A percentile compares a stretch with the other conserved stretches of the same genome.
These are phyloP conservation scores for Pogonocichla stellata DNA, from an alignment of 2,113 vertebrate species.

Conservation along the genomic window DNA sequence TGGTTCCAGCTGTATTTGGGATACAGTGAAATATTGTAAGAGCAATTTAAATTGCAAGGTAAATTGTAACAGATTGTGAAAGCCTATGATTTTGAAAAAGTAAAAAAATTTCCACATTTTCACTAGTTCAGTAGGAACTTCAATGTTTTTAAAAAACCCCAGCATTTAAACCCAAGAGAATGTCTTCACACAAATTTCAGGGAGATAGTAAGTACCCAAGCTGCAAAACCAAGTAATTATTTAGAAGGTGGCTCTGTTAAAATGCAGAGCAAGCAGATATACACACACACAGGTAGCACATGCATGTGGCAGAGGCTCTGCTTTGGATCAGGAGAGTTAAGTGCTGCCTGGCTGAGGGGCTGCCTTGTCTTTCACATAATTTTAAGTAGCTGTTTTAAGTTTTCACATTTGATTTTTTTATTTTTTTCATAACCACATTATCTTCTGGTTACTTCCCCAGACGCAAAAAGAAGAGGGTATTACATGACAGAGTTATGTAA, in stretches of 20 bases:
- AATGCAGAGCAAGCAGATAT: not conserved
- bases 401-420: not conserved
- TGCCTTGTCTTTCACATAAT: not conserved
- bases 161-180: not conserved
- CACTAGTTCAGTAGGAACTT: not conserved
- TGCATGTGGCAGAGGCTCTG: not conserved
- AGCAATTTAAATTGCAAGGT: not conserved
- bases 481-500: not conserved
- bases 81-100: not conserved
- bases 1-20: not conserved
- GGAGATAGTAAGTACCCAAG: not conserved
- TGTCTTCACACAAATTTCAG: not conserved
- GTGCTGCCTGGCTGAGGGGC: not conserved
- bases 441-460: not conserved
- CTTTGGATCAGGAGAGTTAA: not conserved
- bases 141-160: not conserved
- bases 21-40: not conserved
- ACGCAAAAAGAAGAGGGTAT: not conserved
- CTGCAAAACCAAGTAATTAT: not conserved
- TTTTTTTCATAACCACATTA: not conserved
- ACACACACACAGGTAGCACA: not conserved
- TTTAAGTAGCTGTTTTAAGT: not conserved
- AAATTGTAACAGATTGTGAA: not conserved
- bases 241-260: not conserved
- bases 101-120: rapidly evolving